Percentiles rank a stretch among this genome's conserved stretches.
Conservation (phyloP, 2,113 vertebrate genomes). For the Syrmaticus mikado region DNA sequence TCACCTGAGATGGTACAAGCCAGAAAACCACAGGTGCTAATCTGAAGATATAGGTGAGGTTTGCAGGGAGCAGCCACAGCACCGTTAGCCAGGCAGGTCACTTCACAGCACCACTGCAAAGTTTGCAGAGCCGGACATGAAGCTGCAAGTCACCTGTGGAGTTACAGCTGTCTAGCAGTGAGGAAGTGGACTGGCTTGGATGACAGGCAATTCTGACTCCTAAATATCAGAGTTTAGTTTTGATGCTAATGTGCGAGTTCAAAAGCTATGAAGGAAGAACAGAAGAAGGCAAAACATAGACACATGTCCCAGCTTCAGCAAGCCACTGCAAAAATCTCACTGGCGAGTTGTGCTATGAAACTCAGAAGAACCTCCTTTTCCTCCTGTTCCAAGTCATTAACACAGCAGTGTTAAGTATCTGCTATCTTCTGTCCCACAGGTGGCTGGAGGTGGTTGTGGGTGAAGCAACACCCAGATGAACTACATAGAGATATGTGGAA, state of each 20-base stretch:
- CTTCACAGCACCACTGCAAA: not conserved
- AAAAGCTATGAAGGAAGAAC: not conserved
- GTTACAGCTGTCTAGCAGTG: not conserved
- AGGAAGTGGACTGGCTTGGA: not conserved
- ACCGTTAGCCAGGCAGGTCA: not conserved
- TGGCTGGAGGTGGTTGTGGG: constrained; percentile 66
- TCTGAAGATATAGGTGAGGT: not conserved
- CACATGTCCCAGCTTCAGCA: not conserved
- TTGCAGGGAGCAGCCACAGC: not conserved
- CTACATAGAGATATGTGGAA: constrained; percentile 18
- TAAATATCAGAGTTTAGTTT: not conserved
- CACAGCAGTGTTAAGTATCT: constrained; percentile 1
- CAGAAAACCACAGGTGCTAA: not conserved
- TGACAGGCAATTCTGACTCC: not conserved
- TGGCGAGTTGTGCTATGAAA: not conserved
- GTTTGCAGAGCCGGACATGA: not conserved
- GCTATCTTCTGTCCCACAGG: constrained; percentile 52
- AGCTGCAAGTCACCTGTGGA: not conserved
- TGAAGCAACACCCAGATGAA: constrained; percentile 64
- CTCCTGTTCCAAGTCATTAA: constrained; percentile 14
- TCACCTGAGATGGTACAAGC: not conserved
- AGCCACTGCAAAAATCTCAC: not conserved
- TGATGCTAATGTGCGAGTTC: not conserved
- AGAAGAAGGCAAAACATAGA: not conserved
- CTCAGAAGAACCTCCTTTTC: constrained; percentile 11